Evolutionary conservation across 2,797 vertebrate genomes (phyloP).

Genomic region (Parauchenoglanis ngamensis): DNA sequence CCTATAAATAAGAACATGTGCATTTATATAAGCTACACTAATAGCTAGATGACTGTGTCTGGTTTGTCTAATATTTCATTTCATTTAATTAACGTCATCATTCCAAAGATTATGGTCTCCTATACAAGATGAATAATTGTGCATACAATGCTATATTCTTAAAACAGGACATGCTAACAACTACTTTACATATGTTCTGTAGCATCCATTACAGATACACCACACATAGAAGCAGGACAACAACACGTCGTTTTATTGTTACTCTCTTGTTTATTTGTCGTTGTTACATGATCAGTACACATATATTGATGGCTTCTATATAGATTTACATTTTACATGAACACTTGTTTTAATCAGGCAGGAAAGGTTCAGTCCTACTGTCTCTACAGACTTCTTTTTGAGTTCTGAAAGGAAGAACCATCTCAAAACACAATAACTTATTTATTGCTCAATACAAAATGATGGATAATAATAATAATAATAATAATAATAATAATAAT

Average conservation of each 20-base stretch:
- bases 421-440: constrained; percentile 70
- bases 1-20: neutral
- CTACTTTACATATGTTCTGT: neutral
- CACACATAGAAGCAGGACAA: neutral
- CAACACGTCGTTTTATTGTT: neutral
- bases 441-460: constrained; percentile 83
- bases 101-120: neutral
- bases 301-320: constrained; percentile 72
- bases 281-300: constrained; percentile 75
- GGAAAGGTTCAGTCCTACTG: constrained; percentile 68
- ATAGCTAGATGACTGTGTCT: neutral
- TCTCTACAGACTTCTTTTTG: constrained; percentile 66
- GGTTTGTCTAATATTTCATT: neutral
- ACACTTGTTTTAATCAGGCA: constrained; percentile 72
- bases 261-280: constrained; percentile 31
- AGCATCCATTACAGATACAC: neutral
- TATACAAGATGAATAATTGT: neutral
- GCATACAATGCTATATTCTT: neutral
- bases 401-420: constrained; percentile 66
- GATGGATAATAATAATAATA: constrained; percentile 63
- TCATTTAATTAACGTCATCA: neutral
- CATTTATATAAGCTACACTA: neutral
- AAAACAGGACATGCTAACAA: neutral
- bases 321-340: constrained; percentile 71
- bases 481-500: constrained; percentile 61